Evolutionary conservation across 2,888 invertebrate genomes (phyloP).

Genomic region (Penaeus monodon): DNA sequence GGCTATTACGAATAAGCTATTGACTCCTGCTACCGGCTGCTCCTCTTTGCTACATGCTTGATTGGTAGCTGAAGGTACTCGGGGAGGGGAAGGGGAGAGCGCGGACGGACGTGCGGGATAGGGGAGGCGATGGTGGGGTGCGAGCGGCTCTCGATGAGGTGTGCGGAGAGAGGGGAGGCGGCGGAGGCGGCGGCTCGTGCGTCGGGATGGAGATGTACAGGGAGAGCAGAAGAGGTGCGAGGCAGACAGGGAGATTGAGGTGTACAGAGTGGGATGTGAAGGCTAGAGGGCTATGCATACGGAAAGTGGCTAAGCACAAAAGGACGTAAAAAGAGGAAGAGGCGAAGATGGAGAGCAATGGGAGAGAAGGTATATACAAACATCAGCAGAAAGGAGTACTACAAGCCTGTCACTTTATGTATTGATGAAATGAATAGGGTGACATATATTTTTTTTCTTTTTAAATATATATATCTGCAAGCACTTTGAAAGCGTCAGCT

Average conservation of each 20-base stretch:
- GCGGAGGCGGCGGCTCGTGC: neutral
- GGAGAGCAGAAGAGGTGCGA: neutral
- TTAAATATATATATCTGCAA: too few relatives aligned
- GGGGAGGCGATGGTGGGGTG: neutral
- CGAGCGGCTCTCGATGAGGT: neutral
- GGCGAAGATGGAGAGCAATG: neutral
- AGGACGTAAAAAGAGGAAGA: neutral
- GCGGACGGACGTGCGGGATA: neutral
- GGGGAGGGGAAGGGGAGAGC: neutral
- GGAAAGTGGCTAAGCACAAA: neutral
- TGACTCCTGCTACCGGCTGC: conserved; percentile 13
- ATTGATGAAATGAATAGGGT: too few relatives aligned
- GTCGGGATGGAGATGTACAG: neutral
- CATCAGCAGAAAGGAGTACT: too few relatives aligned
- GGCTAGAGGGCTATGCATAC: neutral
- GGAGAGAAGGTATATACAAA: neutral
- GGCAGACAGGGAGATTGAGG: neutral
- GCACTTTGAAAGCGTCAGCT: too few relatives aligned
- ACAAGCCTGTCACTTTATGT: too few relatives aligned
- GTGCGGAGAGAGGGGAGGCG: neutral
- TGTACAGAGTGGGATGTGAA: too few relatives aligned
- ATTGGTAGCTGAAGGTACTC: neutral
- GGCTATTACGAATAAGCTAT: conserved; percentile 21
- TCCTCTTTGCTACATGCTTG: conserved; percentile 2
- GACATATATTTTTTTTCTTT: too few relatives aligned